Percentiles rank a stretch among this genome's conserved stretches.
These are phyloP conservation scores for Elaphurus davidianus DNA, from an alignment of 2,113 vertebrate genomes.

Conservation along the genomic window DNA sequence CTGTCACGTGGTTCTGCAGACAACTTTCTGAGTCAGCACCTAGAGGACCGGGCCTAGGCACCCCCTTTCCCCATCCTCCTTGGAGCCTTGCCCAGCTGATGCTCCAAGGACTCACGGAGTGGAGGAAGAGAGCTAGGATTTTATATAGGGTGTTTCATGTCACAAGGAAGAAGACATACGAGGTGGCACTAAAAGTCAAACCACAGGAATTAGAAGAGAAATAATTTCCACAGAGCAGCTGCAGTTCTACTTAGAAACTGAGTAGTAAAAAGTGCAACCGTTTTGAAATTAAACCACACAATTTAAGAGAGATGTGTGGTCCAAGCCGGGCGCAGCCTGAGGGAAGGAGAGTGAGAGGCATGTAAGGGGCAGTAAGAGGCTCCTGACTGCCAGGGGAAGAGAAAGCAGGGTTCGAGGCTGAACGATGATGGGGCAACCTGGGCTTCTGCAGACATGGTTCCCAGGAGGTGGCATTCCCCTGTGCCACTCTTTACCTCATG, in stretches of 20 bases:
- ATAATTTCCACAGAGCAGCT: background rate
- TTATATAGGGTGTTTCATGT: background rate
- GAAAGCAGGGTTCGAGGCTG: background rate
- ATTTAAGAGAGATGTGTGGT: background rate
- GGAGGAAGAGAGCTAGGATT: background rate
- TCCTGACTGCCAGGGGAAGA: background rate
- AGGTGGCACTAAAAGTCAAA: background rate
- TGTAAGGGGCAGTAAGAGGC: background rate
- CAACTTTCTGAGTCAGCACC: background rate
- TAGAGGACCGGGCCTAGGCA: background rate
- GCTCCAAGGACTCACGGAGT: background rate
- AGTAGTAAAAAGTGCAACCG: background rate
- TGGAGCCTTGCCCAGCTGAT: background rate
- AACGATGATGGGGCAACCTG: background rate
- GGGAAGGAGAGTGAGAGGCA: background rate
- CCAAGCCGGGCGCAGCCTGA: accelerated
- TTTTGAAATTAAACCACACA: background rate
- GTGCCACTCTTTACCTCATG: background rate
- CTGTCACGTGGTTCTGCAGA: background rate
- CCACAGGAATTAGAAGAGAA: background rate
- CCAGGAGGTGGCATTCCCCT: background rate
- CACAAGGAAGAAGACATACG: background rate
- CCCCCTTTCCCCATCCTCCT: background rate
- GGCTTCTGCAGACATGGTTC: background rate
- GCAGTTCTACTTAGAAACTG: background rate